Conservation (phyloP, 2,113 vertebrate genomes). For the Erpornis zantholeuca region DNA sequence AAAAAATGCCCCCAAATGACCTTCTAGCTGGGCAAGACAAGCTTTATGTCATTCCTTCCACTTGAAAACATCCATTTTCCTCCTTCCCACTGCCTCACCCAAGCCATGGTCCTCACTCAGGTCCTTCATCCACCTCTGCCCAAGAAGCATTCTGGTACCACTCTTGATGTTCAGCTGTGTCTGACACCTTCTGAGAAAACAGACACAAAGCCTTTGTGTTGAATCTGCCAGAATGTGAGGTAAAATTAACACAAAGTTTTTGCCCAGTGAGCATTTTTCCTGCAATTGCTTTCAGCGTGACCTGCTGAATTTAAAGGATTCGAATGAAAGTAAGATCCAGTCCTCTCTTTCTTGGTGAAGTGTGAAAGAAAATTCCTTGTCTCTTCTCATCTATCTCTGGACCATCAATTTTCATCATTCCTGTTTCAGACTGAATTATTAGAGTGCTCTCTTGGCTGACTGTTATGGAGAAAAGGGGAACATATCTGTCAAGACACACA, state of each 20-base stretch:
- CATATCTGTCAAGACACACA: background rate
- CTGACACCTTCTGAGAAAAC: background rate
- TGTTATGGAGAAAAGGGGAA: background rate
- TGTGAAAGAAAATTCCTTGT: background rate
- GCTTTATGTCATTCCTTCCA: background rate
- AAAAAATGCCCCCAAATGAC: background rate
- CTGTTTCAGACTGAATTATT: background rate
- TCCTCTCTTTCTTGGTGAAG: background rate
- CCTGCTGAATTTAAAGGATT: background rate
- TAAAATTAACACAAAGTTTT: background rate
- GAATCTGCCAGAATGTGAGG: background rate
- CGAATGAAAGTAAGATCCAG: background rate
- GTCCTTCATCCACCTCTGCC: background rate
- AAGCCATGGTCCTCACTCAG: background rate
- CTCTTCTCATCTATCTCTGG: background rate
- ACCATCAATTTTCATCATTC: background rate
- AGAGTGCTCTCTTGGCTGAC: background rate
- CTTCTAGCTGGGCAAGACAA: background rate
- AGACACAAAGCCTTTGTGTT: background rate
- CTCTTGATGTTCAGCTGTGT: background rate
- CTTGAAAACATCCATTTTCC: background rate
- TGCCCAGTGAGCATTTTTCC: rapidly evolving
- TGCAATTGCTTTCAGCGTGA: background rate
- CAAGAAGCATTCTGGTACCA: rapidly evolving
- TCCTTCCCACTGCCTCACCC: background rate